Conservation (phyloP, 2,888 invertebrate genomes). For the Pseudococcus longispinus region DNA sequence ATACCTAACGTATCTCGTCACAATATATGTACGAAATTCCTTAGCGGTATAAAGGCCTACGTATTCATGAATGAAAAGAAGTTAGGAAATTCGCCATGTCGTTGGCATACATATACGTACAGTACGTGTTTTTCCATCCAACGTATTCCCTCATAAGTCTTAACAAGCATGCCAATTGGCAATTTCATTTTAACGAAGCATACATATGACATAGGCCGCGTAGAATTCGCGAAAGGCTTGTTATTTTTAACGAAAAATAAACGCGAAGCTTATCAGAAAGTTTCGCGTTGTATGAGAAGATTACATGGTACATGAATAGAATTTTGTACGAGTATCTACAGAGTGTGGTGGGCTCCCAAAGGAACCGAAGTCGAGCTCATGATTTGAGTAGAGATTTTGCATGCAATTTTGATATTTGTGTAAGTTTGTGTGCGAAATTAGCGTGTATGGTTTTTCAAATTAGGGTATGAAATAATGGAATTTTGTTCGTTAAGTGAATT, state of each 20-base stretch:
- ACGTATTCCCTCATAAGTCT: conserved; percentile 21
- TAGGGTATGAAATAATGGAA: neutral
- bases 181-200: conserved; percentile 25
- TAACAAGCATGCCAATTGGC: conserved; percentile 34
- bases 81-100: neutral
- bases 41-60: neutral
- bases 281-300: neutral
- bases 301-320: neutral
- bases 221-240: conserved; percentile 7
- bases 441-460: neutral
- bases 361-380: neutral
- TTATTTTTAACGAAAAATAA: conserved; percentile 23
- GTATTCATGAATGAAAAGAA: neutral
- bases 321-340: too few species aligned
- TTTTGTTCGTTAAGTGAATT: too few species aligned
- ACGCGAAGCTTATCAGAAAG: conserved; percentile 1
- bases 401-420: neutral
- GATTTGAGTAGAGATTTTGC: neutral
- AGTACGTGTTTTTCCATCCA: neutral
- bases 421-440: neutral
- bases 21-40: neutral
- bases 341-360: neutral
- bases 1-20: neutral
- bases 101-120: neutral
- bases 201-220: conserved; percentile 9